phyloP scores from a whole-genome alignment of 2,888 invertebrate species.

The Oeneis ivallda region DNA sequence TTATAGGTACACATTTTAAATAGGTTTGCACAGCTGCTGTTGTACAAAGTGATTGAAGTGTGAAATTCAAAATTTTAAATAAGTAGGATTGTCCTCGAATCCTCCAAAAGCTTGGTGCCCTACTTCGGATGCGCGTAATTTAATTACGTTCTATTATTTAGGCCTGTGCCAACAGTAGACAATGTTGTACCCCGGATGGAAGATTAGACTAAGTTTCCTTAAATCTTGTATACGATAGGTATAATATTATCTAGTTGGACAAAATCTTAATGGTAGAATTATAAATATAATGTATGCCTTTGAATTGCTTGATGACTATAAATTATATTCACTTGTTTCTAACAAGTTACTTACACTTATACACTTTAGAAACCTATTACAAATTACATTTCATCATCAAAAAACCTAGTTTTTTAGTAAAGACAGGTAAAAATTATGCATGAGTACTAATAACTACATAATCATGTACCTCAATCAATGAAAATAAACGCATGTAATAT shows the following conservation, averaged over 20 bases:
- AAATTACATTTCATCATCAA: no score
- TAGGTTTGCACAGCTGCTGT: not conserved
- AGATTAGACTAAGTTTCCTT: constrained; percentile 28
- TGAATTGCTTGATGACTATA: not conserved
- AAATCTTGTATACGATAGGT: constrained; percentile 18
- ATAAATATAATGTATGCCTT: not conserved
- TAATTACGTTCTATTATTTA: constrained; percentile 41
- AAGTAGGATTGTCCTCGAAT: not conserved
- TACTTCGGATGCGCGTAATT: constrained; percentile 31
- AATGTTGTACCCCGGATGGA: constrained; percentile 33
- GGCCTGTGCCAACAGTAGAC: constrained; percentile 31
- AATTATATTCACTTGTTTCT: no score
- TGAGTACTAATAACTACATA: no score
- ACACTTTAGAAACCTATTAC: no score
- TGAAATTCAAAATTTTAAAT: not conserved
- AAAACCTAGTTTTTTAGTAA: no score
- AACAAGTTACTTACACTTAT: no score
- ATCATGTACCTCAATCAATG: no score
- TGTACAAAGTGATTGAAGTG: not conserved
- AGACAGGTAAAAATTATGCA: no score
- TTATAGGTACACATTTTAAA: no score
- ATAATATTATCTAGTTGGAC: constrained; percentile 1
- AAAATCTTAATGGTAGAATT: constrained; percentile 4
- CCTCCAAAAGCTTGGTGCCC: not conserved
- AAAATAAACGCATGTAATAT: no score